Evolutionary conservation across 1,140 invertebrate genomes (phyloP).

Genomic region (Trichonephila inaurata): DNA sequence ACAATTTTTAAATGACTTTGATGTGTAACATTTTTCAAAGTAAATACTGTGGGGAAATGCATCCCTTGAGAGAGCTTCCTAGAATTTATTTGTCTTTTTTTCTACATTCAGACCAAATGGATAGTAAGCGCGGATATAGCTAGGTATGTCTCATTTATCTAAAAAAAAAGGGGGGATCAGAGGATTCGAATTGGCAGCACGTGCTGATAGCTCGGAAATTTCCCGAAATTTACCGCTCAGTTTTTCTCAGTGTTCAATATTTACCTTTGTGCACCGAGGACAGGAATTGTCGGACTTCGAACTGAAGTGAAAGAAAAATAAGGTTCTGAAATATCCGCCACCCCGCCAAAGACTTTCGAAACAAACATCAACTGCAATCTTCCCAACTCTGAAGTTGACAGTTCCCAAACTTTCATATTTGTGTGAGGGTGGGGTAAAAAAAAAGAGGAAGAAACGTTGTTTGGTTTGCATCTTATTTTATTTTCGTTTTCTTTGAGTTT

Average conservation of each 20-base stretch:
- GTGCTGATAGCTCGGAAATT: slow-evolving; percentile 7
- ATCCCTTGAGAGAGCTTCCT: no score
- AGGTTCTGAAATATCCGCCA: slow-evolving; percentile 42
- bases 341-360: slow-evolving; percentile 31
- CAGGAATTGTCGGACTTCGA: neutral
- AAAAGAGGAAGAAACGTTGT: neutral
- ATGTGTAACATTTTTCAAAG: no score
- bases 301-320: slow-evolving; percentile 12
- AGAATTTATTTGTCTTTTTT: no score
- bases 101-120: no score
- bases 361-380: slow-evolving; percentile 59
- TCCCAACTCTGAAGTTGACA: slow-evolving; percentile 36
- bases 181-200: neutral
- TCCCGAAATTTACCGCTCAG: neutral
- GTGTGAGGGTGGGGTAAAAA: neutral
- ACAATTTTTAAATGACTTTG: no score
- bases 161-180: no score
- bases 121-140: no score
- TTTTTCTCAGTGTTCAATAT: slow-evolving; percentile 31
- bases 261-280: neutral
- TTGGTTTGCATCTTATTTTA: slow-evolving; percentile 41
- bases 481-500: neutral
- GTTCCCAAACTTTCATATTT: slow-evolving; percentile 54
- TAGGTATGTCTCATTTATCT: no score
- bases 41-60: no score